A percentile compares a stretch with the other conserved stretches of the same genome.
phyloP scores from a whole-genome alignment of 2,888 invertebrate species.

The Philonicus albiceps region DNA sequence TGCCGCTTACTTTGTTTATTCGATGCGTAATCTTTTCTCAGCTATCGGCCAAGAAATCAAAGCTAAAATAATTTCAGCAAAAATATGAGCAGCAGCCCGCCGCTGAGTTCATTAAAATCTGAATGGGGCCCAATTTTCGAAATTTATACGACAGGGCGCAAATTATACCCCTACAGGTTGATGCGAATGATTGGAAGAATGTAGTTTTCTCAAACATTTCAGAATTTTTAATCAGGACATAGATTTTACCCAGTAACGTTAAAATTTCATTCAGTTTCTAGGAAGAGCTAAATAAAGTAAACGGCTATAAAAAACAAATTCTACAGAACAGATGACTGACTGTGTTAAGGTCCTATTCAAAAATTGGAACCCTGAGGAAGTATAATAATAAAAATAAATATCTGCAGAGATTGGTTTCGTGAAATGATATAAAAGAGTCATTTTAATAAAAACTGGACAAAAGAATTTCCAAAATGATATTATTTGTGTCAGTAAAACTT shows the following conservation, averaged over 20 bases:
- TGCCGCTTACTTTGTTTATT: constrained; percentile 1
- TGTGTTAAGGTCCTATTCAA: too few species aligned
- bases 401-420: too few species aligned
- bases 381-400: too few species aligned
- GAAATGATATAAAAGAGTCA: too few species aligned
- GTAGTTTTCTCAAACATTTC: neutral
- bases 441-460: too few species aligned
- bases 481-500: too few species aligned
- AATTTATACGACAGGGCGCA: neutral
- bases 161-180: neutral
- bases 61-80: neutral
- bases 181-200: neutral
- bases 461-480: too few species aligned
- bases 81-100: neutral
- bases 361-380: too few species aligned
- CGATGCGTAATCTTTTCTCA: neutral
- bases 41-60: neutral
- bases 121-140: neutral
- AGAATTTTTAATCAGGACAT: neutral
- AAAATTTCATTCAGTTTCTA: neutral
- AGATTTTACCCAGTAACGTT: too few species aligned
- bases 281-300: too few species aligned
- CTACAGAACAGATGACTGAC: too few species aligned
- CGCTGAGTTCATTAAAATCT: neutral
- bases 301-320: neutral